Base-by-base conservation (phyloP, 1,140 invertebrate genomes). In the Andricus grossulariae region DNA sequence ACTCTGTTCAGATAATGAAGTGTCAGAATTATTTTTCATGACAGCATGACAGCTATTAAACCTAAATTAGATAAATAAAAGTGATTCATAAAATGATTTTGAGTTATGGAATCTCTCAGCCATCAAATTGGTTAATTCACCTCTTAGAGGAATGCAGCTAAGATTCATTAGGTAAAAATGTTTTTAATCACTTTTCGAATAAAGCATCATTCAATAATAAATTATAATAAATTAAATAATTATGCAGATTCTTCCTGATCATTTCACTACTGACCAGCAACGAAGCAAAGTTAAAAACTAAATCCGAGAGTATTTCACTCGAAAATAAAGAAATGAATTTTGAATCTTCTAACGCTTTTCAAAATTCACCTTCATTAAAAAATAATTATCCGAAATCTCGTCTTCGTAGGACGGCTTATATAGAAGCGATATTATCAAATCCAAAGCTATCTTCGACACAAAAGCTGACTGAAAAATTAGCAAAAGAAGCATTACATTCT, bases 141-240 rank as follows among this genome's bases (percentile, higher is more conserved):
- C 77, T 85, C 52, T 45, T 55, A 55, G 79, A 84, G 84, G 84
- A 85, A 85, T 85, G 84, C 82, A 84, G 79, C 77, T 81, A 71
- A 83, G 72, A 75, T 80, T 80, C 39, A 71, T 80, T 51, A 82
- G 74, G 84, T 83, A 74, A 5, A 73, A 12, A 19, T 49, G 13
- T 70, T 21, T 54, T 39, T 5, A 50, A 76, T 18, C 21, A 55
- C 10, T 8, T 55, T 54, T n/a, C 21, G 25, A 19, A 21, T 71
- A 13, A 50, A 54, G 21, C 32, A 52, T 71, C 8, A 54, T 18
- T 54, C 5, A 18, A 54, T 54, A 10, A 54, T 54, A 10, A 54
- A 54, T 45, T 45, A 11, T 10, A 54, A 18, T 54, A 18, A 54
- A 54, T 18, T 18, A 19, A 32, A 11, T n/a, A 66, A 18, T 54